Base-by-base conservation (phyloP, 2,888 invertebrate genomes). In the Stenoptilia bipunctidactyla region DNA sequence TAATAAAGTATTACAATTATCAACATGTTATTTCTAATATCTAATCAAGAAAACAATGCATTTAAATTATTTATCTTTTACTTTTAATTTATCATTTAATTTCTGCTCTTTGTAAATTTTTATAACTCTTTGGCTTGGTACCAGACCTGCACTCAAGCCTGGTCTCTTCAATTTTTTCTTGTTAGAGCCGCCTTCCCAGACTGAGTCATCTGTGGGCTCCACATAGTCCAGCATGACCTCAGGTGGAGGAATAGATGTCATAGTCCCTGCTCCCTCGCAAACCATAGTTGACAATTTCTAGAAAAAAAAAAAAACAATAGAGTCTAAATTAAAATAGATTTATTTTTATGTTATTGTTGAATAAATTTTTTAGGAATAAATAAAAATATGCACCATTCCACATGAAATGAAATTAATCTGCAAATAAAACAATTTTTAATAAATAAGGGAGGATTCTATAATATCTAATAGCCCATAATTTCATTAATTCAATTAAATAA, bases 51-150 rank as follows among this genome's bases (percentile, higher is more conserved):
- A 40, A 25, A 36, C n/a, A 33, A 40, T 15, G 15, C 15, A 15
- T n/a, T n/a, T 12, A 10, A 3, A 33, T 55, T 55, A 57, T 55
- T 67, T 65, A 53, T 63, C 68, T 53, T 58, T 62, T 43, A 48
- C 43, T 50, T 77, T n/a, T n/a, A n/a, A n/a, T n/a, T n/a, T n/a
- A n/a, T n/a, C 66, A 63, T 66, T 85, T 47, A 76, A 61, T 73
- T 88, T 89, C 60, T 89, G 88, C 50, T 87, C 86, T 66, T 88
- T 88, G 66, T 89, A 92, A 75, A 88, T 88, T 74, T 92, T 92
- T 71, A 95, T 87, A 8, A 94, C 92, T 76, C 92, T 93, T 62
- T 95, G 94, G 14, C 94, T 90, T 6, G 96, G 96, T 34, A 92
- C 84, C 39, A 96, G 68, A 2, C 87, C 87, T 59, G 93, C 89